These are phyloP conservation scores for Tyrannus savana DNA, from an alignment of 2,113 vertebrate species.

Conservation along the genomic window DNA sequence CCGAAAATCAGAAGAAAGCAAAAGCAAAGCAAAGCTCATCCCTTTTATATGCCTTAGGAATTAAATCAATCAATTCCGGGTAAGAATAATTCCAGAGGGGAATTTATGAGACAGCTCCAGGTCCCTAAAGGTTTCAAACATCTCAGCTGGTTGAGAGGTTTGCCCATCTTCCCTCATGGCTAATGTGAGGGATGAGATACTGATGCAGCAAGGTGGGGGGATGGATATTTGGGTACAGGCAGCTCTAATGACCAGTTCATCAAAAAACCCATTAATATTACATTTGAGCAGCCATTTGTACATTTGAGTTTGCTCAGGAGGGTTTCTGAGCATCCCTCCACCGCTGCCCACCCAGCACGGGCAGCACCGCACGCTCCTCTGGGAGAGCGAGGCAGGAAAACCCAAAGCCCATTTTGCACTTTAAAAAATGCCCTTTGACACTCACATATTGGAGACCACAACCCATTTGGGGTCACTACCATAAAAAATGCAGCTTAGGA, in stretches of 20 bases:
- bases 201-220: background rate
- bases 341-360: accelerated
- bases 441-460: accelerated
- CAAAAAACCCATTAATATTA: background rate
- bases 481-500: background rate
- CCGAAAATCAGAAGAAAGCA: background rate
- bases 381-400: background rate
- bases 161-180: background rate
- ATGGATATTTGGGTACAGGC: background rate
- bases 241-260: background rate
- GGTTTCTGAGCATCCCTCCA: background rate
- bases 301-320: background rate
- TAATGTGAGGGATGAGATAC: background rate
- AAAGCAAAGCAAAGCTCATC: background rate
- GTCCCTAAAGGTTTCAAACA: background rate
- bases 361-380: background rate
- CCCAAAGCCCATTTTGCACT: background rate
- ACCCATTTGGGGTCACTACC: background rate
- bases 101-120: background rate
- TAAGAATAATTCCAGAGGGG: background rate
- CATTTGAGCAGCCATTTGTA: background rate
- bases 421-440: background rate
- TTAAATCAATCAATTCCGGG: background rate
- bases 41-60: background rate
- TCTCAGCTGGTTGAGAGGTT: background rate